Base-by-base conservation (phyloP, 2,888 invertebrate species). In the Synanthedon formicaeformis region DNA sequence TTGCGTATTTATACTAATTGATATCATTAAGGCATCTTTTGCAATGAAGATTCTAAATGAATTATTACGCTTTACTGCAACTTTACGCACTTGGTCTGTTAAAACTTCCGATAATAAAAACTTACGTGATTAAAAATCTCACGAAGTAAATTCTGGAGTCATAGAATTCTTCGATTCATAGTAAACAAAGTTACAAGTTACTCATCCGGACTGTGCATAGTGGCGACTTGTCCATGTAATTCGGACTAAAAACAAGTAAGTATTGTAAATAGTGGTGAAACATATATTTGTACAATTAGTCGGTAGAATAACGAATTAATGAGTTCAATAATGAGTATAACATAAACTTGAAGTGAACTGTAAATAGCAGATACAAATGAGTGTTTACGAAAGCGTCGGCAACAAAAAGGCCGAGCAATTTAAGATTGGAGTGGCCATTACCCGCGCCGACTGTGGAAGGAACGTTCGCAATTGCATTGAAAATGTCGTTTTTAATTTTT, bases 401-500 rank as follows among this genome's bases (percentile, higher is more conserved):
- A 71, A 71, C 78, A 77, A 80, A 65, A 75, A 72, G 69, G 64
- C 70, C 66, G 75, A 69, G 71, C 70, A 75, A 76, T 82, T 85
- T 75, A 63, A 75, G 71, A 80, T 78, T 83, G 81, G 74, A 85
- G 84, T 81, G 82, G 84, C 82, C 84, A 84, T 85, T 84, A 84
- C 77, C 72, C 73, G 71, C 75, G 72, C 76, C 72, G 78, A 73
- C 81, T 78, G 77, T 69, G 71, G 70, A 78, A 78, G 79, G 78
- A 81, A 76, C 76, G 75, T 67, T 81, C 68, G 75, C 75, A 79
- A 83, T 82, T 77, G 78, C 83, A 82, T 82, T 80, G 74, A 77
- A 80, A 85, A 80, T 76, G 83, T 79, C 75, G 81, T 80, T 83
- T 85, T 84, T 82, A 82, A 82, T 83, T 84, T 84, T 81, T 81